phyloP scores from a whole-genome alignment of 2,113 vertebrate species.

The Neodon shergylaensis region DNA sequence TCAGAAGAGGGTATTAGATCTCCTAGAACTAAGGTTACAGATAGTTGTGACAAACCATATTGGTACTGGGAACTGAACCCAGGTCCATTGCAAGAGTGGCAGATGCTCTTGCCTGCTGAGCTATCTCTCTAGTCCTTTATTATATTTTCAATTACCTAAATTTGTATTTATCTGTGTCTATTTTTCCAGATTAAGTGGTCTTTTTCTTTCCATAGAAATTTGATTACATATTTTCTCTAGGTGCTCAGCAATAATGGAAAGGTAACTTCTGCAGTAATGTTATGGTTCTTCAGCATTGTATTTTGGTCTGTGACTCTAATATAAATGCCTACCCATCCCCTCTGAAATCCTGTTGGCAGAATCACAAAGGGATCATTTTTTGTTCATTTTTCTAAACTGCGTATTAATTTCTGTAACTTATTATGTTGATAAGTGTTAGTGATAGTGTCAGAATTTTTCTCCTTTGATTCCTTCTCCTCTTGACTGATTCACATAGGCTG shows the following conservation, averaged over 20 bases:
- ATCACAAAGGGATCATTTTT: neutral
- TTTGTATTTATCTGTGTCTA: neutral
- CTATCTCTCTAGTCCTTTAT: neutral
- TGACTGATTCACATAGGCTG: neutral
- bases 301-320: neutral
- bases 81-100: neutral
- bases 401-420: neutral
- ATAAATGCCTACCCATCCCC: neutral
- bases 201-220: neutral
- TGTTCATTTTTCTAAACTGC: neutral
- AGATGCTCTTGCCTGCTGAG: neutral
- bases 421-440: neutral
- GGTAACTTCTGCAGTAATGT: neutral
- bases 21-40: neutral
- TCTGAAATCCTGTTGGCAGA: neutral
- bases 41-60: neutral
- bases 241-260: neutral
- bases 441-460: neutral
- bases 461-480: neutral
- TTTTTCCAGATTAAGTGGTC: neutral
- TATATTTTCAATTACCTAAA: neutral
- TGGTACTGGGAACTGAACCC: neutral
- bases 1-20: neutral
- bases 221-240: neutral
- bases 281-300: neutral